These are phyloP conservation scores for Limnephilus marmoratus DNA, from an alignment of 2,888 invertebrate species.

Conservation along the genomic window DNA sequence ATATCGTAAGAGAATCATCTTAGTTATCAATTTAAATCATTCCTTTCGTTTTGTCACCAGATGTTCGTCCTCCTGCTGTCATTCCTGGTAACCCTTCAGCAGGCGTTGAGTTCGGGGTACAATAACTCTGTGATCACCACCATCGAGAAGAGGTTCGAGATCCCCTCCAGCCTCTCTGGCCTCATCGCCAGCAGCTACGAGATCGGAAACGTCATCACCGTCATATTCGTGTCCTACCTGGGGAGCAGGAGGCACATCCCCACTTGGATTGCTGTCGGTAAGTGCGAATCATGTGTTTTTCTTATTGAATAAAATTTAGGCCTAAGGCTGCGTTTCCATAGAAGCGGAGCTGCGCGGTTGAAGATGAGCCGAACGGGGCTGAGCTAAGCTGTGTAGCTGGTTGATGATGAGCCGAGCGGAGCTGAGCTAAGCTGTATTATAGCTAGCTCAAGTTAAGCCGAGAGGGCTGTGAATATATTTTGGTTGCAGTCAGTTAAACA, in stretches of 20 bases:
- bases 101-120: conserved; percentile 93
- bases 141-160: conserved; percentile 96
- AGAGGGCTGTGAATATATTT: no score
- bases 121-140: conserved; percentile 98
- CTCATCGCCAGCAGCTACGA: conserved; percentile 96
- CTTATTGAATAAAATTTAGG: background rate
- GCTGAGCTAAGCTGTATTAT: no score
- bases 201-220: conserved; percentile 96
- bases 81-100: conserved; percentile 92
- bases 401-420: no score
- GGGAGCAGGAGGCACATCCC: conserved; percentile 95
- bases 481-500: no score
- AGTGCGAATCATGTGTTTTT: conserved; percentile 67
- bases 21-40: background rate
- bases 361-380: no score
- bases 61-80: conserved; percentile 93
- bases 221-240: conserved; percentile 96
- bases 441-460: no score
- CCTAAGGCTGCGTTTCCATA: no score
- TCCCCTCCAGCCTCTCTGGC: conserved; percentile 94
- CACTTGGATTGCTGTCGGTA: conserved; percentile 95
- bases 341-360: no score
- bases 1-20: no score
- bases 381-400: no score
- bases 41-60: conserved; percentile 71